These are phyloP conservation scores for Ancistrus triradiatus DNA, from an alignment of 2,113 vertebrate species.

Conservation along the genomic window DNA sequence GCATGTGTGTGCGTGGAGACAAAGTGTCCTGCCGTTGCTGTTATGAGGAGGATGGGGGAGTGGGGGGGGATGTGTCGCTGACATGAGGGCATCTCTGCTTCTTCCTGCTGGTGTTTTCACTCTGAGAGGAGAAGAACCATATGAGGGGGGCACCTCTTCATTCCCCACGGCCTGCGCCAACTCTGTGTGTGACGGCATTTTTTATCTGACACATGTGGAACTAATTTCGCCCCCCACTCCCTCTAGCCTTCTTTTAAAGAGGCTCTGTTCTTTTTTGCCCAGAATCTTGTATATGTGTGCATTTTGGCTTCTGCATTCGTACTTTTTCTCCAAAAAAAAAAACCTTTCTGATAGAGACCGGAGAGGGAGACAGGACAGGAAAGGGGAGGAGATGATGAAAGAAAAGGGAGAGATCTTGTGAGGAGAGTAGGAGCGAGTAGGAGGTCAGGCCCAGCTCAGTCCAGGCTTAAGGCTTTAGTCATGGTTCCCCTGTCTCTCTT, in stretches of 20 bases:
- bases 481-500: slow-evolving; percentile 35
- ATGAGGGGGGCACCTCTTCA: slow-evolving; percentile 1
- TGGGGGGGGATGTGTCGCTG: slow-evolving; percentile 28
- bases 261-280: slow-evolving; percentile 19
- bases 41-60: slow-evolving; percentile 32
- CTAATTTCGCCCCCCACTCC: slow-evolving; percentile 66
- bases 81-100: slow-evolving; percentile 38
- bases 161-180: slow-evolving; percentile 36
- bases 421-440: slow-evolving; percentile 62
- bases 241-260: slow-evolving; percentile 33
- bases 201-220: slow-evolving; percentile 72
- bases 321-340: slow-evolving; percentile 35
- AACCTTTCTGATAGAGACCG: slow-evolving; percentile 58
- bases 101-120: slow-evolving; percentile 39
- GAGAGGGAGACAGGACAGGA: slow-evolving; percentile 42
- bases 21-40: slow-evolving; percentile 24
- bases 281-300: slow-evolving; percentile 9
- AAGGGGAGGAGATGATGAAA: slow-evolving; percentile 27
- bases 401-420: slow-evolving; percentile 64
- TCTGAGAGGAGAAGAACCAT: not conserved
- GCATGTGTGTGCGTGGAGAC: slow-evolving; percentile 29
- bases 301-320: slow-evolving; percentile 62
- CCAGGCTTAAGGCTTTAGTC: slow-evolving; percentile 66
- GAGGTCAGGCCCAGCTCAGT: slow-evolving; percentile 63
- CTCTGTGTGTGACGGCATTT: slow-evolving; percentile 40